phyloP scores from a whole-genome alignment of 2,888 invertebrate genomes.

The Lycocerus yunnanus region DNA sequence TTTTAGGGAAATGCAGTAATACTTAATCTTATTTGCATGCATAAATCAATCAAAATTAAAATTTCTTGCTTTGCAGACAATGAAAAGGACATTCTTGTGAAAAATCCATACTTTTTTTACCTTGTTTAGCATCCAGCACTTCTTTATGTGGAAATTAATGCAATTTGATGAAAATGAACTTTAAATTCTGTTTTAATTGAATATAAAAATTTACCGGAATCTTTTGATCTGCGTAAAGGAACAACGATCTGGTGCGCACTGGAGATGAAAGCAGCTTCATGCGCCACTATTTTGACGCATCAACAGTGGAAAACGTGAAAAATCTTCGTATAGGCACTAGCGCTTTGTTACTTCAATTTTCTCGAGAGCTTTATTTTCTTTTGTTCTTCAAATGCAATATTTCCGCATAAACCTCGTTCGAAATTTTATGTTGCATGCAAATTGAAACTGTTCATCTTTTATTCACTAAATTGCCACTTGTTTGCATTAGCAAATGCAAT shows the following conservation, averaged over 20 bases:
- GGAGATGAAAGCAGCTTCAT: slow-evolving; percentile 21
- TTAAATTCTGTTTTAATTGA: not conserved
- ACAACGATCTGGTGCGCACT: slow-evolving; percentile 31
- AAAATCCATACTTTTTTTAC: not conserved
- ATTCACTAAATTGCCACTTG: not conserved
- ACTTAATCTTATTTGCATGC: not conserved
- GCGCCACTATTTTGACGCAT: slow-evolving; percentile 4
- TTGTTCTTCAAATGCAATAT: not conserved
- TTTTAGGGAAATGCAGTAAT: not conserved
- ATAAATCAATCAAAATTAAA: not conserved
- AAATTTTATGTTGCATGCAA: not conserved
- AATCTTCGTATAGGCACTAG: not conserved
- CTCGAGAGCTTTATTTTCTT: not conserved
- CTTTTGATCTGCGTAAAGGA: slow-evolving; percentile 25
- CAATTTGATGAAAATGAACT: not conserved
- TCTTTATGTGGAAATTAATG: not conserved
- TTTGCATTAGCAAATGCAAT: not conserved
- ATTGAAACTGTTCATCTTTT: not conserved
- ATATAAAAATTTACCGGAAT: slow-evolving; percentile 5
- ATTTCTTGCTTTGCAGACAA: not conserved
- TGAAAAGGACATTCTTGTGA: not conserved
- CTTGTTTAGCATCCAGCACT: not conserved
- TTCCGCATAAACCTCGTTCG: not conserved
- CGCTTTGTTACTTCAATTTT: not conserved
- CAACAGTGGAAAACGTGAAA: not conserved